Base-by-base conservation (phyloP, 2,888 invertebrate genomes). In the Beris chalybata region DNA sequence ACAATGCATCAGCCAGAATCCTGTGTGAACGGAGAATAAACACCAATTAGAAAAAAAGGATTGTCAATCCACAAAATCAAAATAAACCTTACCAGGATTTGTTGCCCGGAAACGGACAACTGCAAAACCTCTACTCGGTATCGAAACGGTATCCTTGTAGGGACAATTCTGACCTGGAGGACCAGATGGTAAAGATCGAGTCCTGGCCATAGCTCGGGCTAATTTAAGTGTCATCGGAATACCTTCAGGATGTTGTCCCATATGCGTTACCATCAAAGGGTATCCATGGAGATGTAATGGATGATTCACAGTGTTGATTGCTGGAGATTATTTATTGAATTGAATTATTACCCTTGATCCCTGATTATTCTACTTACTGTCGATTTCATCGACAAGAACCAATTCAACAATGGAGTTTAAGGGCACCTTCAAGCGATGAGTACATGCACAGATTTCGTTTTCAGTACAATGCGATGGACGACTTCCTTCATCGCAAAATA, bases 271-370 rank as follows among this genome's bases (percentile, higher is more conserved):
- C 74, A 76, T 74, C 71, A 81, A 79, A 68, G 74, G 73, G 74
- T 77, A 73, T 38, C 76, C 77, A 72, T 76, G 78, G 69, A 79
- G 73, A 74, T 81, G 80, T 70, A 77, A 77, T 64, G 81, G 78
- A 75, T 79, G 80, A 74, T 76, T 76, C 70, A 78, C 70, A 65
- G 70, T 72, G 57, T 75, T 72, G 56, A 72, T 67, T 69, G 59
- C 77, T 78, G 70, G 69, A 3, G 3, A 22, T 22, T 22, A 3
- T 22, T 22, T 22, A 22, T 22, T 22, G 22, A 22, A 22, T 22
- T 22, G 22, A 22, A 22, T 22, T 22, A 22, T 22, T 22, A 22
- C 22, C 22, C 1, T 22, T 22, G 22, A 22, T 22, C 22, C 22
- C 3, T 22, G 22, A 22, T 22, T 22, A 22, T 22, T 22, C 22